Conservation (phyloP, 2,113 vertebrate species). For the Boleophthalmus pectinirostris region DNA sequence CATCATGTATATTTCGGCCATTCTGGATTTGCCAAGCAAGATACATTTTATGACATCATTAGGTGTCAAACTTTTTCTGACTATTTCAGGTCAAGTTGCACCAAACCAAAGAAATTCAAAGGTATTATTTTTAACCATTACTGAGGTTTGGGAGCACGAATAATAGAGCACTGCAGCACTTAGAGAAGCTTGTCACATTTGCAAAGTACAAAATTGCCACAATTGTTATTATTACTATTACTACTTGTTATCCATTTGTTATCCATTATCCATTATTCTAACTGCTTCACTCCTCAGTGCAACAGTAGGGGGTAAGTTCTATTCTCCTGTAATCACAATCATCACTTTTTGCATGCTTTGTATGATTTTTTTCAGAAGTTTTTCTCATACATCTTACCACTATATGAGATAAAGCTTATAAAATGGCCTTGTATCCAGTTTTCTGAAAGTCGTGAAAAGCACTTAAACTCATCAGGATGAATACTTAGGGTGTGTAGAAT, state of each 20-base stretch:
- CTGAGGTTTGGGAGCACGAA: not conserved
- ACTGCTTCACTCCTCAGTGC: not conserved
- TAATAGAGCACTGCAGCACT: not conserved
- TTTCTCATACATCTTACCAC: too few species aligned
- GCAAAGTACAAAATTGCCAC: not conserved
- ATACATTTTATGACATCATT: not conserved
- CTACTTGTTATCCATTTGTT: not conserved
- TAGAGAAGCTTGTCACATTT: not conserved
- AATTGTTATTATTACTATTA: not conserved
- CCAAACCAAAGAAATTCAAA: not conserved
- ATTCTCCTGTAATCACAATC: not conserved
- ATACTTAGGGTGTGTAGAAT: too few species aligned
- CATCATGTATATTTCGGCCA: too few species aligned
- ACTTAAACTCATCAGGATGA: too few species aligned
- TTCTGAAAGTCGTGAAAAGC: too few species aligned
- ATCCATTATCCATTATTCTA: not conserved
- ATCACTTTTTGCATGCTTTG: too few species aligned
- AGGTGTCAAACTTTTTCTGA: not conserved
- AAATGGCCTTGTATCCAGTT: too few species aligned
- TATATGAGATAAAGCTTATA: too few species aligned
- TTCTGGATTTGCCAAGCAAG: too few species aligned
- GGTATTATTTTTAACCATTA: not conserved
- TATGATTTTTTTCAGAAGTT: too few species aligned
- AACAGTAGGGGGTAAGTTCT: not conserved
- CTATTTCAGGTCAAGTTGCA: not conserved